Percentiles rank a stretch among this genome's conserved stretches.
phyloP scores from a whole-genome alignment of 2,113 vertebrate species.

The Entomyzon cyanotis region DNA sequence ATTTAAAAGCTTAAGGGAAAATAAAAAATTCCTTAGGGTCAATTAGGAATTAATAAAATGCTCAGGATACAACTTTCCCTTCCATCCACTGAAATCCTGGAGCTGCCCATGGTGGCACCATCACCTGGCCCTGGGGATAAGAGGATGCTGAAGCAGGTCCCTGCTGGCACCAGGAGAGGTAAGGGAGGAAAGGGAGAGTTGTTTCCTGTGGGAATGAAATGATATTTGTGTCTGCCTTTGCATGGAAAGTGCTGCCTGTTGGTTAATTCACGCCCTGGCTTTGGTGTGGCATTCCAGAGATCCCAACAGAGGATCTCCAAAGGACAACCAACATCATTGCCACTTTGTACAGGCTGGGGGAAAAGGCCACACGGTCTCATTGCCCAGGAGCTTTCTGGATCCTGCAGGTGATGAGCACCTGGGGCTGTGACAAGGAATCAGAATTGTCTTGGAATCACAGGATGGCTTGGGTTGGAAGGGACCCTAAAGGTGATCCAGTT shows the following conservation, averaged over 20 bases:
- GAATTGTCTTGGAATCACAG: not conserved
- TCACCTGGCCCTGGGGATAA: too few relatives aligned
- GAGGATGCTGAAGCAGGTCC: not conserved
- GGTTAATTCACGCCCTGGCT: not conserved
- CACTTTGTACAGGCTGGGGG: not conserved
- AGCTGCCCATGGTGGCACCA: not conserved
- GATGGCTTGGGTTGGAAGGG: not conserved
- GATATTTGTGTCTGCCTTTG: not conserved
- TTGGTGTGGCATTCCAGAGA: not conserved
- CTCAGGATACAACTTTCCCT: not conserved
- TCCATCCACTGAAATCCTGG: not conserved
- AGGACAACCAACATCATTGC: not conserved
- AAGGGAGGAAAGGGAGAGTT: not conserved
- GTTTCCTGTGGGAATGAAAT: not conserved
- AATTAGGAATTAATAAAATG: not conserved
- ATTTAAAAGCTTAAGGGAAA: not conserved
- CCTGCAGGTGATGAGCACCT: not conserved
- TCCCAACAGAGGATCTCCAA: not conserved
- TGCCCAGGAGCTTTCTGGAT: not conserved
- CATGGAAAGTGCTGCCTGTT: not conserved
- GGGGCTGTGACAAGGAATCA: not conserved
- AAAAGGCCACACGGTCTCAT: accelerated
- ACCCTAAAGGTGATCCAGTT: too few relatives aligned
- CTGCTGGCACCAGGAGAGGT: not conserved
- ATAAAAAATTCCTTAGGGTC: not conserved